A percentile compares a stretch with the other conserved stretches of the same genome.
These are phyloP conservation scores for Pollenia griseotomentosa DNA, from an alignment of 2,888 invertebrate species.

Conservation along the genomic window DNA sequence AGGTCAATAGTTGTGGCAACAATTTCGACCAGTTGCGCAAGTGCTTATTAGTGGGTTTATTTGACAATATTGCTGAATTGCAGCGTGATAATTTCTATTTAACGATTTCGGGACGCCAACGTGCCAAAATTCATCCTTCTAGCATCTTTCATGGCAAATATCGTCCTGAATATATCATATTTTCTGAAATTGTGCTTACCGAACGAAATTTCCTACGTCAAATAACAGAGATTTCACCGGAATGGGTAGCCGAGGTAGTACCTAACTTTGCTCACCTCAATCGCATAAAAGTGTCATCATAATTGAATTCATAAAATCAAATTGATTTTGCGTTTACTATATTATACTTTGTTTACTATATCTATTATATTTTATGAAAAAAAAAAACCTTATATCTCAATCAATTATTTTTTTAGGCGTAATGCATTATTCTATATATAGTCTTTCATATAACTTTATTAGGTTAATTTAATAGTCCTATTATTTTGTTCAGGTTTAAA, in stretches of 20 bases:
- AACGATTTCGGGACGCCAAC: conserved; percentile 87
- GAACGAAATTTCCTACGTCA: conserved; percentile 92
- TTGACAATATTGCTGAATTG: conserved; percentile 93
- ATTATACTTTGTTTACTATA: background rate
- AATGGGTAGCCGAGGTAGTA: conserved; percentile 90
- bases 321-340: background rate
- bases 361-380: background rate
- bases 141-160: conserved; percentile 87
- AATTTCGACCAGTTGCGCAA: conserved; percentile 89
- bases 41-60: conserved; percentile 92
- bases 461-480: conserved; percentile 40
- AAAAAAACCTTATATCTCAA: background rate
- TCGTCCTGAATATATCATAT: conserved; percentile 90
- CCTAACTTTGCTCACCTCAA: conserved; percentile 83
- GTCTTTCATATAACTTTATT: background rate
- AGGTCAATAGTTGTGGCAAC: conserved; percentile 87
- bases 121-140: conserved; percentile 93
- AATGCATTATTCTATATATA: background rate
- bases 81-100: conserved; percentile 89
- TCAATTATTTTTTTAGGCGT: background rate
- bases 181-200: conserved; percentile 95
- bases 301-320: conserved; percentile 34
- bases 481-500: conserved; percentile 28
- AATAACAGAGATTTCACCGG: conserved; percentile 90
- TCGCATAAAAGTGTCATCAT: conserved; percentile 75